These are phyloP conservation scores for Forbesichthys papilliferus DNA, from an alignment of 2,113 vertebrate genomes.

Conservation along the genomic window DNA sequence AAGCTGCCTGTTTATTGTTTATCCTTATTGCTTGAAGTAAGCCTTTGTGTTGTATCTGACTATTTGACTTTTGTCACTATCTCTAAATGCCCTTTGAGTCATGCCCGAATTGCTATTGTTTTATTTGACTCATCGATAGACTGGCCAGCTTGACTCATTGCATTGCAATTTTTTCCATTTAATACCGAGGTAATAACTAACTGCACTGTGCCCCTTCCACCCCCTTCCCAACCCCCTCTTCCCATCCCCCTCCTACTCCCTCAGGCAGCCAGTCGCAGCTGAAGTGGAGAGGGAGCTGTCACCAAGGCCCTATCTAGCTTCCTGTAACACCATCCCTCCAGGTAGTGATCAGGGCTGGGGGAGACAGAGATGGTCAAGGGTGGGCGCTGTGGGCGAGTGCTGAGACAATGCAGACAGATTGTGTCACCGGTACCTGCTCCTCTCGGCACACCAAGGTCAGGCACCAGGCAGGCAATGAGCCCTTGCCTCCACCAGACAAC, in stretches of 20 bases:
- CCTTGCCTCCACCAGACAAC: slow-evolving; percentile 24
- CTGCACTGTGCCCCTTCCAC: neutral
- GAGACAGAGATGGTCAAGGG: slow-evolving; percentile 45
- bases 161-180: no score
- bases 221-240: neutral
- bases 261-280: slow-evolving; percentile 82
- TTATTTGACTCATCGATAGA: no score
- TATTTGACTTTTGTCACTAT: no score
- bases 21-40: neutral
- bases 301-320: slow-evolving; percentile 72
- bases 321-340: slow-evolving; percentile 79
- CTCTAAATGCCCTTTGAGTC: no score
- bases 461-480: slow-evolving; percentile 58
- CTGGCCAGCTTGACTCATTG: no score
- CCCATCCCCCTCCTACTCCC: slow-evolving; percentile 10
- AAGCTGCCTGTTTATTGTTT: neutral
- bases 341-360: slow-evolving; percentile 63
- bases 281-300: slow-evolving; percentile 83
- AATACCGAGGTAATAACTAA: neutral
- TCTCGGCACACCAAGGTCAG: slow-evolving; percentile 34
- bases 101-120: no score
- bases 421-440: slow-evolving; percentile 32
- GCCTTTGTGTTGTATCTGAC: slow-evolving; percentile 11
- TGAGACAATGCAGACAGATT: slow-evolving; percentile 75
- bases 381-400: slow-evolving; percentile 5